Percentiles rank a stretch among this genome's conserved stretches.
These are phyloP conservation scores for Diacarnus erythraeanus DNA, from an alignment of 37 sponge, comb jelly and placozoan species.

Conservation along the genomic window DNA sequence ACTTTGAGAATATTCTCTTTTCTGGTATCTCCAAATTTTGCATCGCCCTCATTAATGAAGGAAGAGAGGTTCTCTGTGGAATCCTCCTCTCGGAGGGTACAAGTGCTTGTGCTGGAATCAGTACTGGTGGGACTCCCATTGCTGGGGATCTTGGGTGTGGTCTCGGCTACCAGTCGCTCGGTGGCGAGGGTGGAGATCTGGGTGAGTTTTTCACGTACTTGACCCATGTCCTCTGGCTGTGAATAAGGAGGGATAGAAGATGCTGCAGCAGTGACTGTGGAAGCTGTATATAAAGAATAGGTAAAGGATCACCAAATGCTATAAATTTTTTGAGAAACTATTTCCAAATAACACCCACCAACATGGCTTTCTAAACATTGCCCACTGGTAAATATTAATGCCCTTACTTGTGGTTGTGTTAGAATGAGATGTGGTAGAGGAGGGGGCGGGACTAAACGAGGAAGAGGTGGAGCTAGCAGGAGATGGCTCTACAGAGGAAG, in stretches of 20 bases:
- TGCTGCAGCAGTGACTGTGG: conserved; percentile 6
- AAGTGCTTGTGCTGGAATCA: conserved; percentile 34
- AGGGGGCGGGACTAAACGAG: conserved; percentile 72
- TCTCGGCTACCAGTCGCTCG: conserved; percentile 4
- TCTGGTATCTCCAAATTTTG: no score
- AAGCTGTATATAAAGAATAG: not conserved
- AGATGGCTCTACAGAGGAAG: conserved; percentile 70
- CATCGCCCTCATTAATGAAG: not conserved
- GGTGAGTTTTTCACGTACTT: conserved; percentile 41
- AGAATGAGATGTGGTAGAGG: conserved; percentile 19
- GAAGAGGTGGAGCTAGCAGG: conserved; percentile 69
- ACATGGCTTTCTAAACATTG: no score
- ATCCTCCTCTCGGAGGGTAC: conserved; percentile 19
- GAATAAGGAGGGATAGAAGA: conserved; percentile 10
- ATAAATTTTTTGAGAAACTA: no score
- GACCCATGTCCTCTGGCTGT: conserved; percentile 48
- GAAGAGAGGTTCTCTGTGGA: conserved; percentile 18
- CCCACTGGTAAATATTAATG: not conserved
- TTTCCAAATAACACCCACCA: no score
- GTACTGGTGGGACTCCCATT: conserved; percentile 34
- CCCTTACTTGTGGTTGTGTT: not conserved
- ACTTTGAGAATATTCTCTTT: no score
- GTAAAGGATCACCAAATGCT: no score
- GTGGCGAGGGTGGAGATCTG: conserved; percentile 40
- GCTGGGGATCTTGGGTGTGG: not conserved